Percentiles rank a stretch among this genome's conserved stretches.
phyloP scores from a whole-genome alignment of 1,140 invertebrate genomes.

The Mizuhopecten yessoensis region DNA sequence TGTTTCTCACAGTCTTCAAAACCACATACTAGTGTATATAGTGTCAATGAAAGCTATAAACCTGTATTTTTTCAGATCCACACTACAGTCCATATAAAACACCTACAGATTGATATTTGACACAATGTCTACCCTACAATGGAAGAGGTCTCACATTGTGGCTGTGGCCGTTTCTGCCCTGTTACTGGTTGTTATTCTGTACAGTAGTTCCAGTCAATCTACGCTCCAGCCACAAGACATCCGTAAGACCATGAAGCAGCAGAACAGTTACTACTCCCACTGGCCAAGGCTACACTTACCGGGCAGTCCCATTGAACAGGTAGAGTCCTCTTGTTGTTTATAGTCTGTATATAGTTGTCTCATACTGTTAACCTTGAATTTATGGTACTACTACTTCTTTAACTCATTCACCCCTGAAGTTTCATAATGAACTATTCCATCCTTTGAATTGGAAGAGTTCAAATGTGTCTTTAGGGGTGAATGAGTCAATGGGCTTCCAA shows the following conservation, averaged over 20 bases:
- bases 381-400: too few species aligned
- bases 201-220: background rate
- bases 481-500: too few species aligned
- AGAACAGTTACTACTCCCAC: background rate
- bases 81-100: too few species aligned
- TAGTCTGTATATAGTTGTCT: too few species aligned
- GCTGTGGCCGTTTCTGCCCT: background rate
- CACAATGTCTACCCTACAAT: background rate
- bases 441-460: too few species aligned
- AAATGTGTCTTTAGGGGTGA: too few species aligned
- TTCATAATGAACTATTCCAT: too few species aligned
- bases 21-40: too few species aligned
- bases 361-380: too few species aligned
- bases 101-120: background rate
- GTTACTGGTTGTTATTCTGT: background rate
- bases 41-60: too few species aligned
- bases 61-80: background rate
- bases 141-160: background rate
- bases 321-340: background rate
- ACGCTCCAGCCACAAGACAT: background rate
- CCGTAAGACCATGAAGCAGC: conserved; percentile 6
- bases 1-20: too few species aligned
- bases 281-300: conserved; percentile 11
- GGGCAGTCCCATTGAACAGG: background rate
- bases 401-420: too few species aligned